These are phyloP conservation scores for Nylanderia fulva DNA, from an alignment of 1,140 invertebrate genomes.

Conservation along the genomic window DNA sequence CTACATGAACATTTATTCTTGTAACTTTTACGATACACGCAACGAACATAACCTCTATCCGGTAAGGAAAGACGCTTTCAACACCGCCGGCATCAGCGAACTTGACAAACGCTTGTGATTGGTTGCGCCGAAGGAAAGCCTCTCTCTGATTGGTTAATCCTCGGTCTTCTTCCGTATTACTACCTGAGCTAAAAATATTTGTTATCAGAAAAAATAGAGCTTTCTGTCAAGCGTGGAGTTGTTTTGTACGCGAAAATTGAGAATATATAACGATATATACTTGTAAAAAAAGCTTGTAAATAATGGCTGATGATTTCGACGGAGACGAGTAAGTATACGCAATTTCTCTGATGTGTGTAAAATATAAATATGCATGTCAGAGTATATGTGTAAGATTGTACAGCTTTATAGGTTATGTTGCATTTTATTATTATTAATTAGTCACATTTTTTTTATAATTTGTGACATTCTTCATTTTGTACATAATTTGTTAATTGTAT, in stretches of 20 bases:
- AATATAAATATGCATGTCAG: constrained; percentile 13
- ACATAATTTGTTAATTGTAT: no score
- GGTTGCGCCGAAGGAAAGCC: no score
- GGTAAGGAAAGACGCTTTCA: constrained; percentile 63
- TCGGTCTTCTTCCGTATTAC: no score
- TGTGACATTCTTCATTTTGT: background rate
- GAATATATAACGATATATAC: no score
- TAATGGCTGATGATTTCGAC: constrained; percentile 92
- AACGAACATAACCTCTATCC: constrained; percentile 67
- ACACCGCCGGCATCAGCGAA: background rate
- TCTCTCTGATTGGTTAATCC: no score
- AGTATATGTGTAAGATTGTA: background rate
- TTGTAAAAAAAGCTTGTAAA: background rate
- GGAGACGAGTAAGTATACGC: constrained; percentile 89
- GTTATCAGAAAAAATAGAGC: no score
- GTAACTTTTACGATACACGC: constrained; percentile 27
- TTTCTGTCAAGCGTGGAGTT: no score
- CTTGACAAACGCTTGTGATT: no score
- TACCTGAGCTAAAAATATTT: no score
- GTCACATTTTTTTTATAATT: background rate
- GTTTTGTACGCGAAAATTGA: no score
- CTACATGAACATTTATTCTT: constrained; percentile 71
- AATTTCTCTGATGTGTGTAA: constrained; percentile 33
- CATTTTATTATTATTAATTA: background rate
- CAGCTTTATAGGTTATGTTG: background rate